phyloP scores from a whole-genome alignment of 2,888 invertebrate species.

The Tolmerus cingulatus region DNA sequence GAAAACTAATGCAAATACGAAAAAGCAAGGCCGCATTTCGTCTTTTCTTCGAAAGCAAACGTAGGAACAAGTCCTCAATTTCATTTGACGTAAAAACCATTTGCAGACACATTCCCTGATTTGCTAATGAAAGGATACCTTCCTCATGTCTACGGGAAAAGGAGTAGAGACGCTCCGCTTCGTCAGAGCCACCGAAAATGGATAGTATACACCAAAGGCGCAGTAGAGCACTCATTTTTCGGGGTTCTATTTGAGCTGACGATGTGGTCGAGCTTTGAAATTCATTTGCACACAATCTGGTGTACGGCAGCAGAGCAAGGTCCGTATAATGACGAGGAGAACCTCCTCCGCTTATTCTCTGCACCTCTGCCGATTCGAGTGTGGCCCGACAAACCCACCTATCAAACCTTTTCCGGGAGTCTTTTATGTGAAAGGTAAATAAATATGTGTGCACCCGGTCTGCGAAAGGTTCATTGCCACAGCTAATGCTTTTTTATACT shows the following conservation, averaged over 20 bases:
- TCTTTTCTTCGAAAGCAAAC: constrained; percentile 19
- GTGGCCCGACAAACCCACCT: constrained; percentile 1
- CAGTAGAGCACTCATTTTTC: constrained; percentile 27
- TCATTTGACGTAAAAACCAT: constrained; percentile 33
- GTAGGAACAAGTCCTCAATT: constrained; percentile 31
- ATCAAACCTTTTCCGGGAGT: constrained; percentile 23
- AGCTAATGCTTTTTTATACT: constrained; percentile 33
- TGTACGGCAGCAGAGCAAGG: constrained; percentile 36
- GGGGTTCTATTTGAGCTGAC: constrained; percentile 49
- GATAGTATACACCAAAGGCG: background rate
- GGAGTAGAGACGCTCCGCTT: background rate
- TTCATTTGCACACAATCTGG: constrained; percentile 51
- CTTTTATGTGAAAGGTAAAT: constrained; percentile 33
- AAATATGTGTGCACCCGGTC: constrained; percentile 1
- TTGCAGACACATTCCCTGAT: constrained; percentile 33
- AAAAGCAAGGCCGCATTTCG: constrained; percentile 1
- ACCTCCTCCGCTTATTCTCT: background rate
- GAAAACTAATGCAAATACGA: constrained; percentile 40
- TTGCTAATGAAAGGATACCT: constrained; percentile 35
- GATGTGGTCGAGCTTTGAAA: constrained; percentile 52
- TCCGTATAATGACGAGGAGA: background rate
- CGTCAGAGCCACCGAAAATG: background rate
- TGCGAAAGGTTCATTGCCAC: constrained; percentile 7
- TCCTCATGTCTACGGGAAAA: background rate
- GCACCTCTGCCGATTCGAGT: background rate